phyloP scores from a whole-genome alignment of 2,113 vertebrate species.

The Dipodomys stephensi region DNA sequence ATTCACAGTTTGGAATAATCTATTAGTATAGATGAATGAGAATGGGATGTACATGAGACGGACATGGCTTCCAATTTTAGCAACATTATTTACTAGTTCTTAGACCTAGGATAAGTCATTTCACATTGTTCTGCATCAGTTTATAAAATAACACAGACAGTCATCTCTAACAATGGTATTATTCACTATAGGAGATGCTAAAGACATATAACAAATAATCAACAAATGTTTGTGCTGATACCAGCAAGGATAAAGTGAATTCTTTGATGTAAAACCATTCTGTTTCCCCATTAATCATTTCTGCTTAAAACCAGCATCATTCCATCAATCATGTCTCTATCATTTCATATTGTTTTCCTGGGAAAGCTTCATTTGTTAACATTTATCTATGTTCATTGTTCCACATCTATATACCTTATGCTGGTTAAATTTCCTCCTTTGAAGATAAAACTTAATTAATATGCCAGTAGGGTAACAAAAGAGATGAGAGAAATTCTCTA shows the following conservation, averaged over 20 bases:
- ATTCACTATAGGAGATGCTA: neutral
- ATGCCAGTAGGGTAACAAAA: neutral
- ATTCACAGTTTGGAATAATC: neutral
- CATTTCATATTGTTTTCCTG: too few species aligned
- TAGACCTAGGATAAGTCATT: neutral
- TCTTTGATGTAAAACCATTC: neutral
- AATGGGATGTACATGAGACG: neutral
- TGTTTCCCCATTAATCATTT: neutral
- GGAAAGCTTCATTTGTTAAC: neutral
- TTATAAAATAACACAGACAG: neutral
- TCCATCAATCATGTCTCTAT: neutral
- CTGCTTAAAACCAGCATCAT: neutral
- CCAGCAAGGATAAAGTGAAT: neutral
- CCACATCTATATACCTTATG: neutral
- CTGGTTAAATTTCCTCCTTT: neutral
- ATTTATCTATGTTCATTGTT: neutral
- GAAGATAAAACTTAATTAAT: neutral
- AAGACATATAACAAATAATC: neutral
- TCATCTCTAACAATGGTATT: neutral
- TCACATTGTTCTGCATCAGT: neutral
- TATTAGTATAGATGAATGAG: neutral
- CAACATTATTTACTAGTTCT: neutral
- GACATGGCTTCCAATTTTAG: neutral
- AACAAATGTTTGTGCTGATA: neutral
- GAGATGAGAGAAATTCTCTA: neutral